Percentiles rank a stretch among this genome's conserved stretches.
Conservation (phyloP, 2,113 vertebrate genomes). For the Pardalotus punctatus region DNA sequence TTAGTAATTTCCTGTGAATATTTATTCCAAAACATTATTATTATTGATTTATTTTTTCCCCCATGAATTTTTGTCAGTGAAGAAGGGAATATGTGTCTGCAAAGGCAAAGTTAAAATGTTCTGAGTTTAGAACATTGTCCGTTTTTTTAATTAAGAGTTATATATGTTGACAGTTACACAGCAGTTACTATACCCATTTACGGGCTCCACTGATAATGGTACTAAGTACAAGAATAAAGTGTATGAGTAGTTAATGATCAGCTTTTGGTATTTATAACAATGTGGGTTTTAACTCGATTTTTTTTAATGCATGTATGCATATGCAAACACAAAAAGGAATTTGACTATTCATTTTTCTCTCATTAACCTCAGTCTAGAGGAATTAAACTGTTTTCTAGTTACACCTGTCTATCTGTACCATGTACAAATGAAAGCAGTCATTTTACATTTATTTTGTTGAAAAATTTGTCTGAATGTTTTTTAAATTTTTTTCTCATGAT, state of each 20-base stretch:
- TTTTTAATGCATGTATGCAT: not conserved
- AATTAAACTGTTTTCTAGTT: constrained; percentile 16
- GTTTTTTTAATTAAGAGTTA: not conserved
- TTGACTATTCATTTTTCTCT: not conserved
- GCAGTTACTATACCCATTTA: not conserved
- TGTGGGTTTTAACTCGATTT: not conserved
- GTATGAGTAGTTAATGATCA: not conserved
- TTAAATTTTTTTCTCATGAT: not conserved
- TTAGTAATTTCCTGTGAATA: not conserved
- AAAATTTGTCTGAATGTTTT: constrained; percentile 7
- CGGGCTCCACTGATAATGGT: not conserved
- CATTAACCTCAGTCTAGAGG: not conserved
- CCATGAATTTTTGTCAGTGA: not conserved
- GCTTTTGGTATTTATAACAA: constrained; percentile 40
- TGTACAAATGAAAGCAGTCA: constrained; percentile 50
- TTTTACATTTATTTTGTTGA: not conserved
- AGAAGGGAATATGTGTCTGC: not conserved
- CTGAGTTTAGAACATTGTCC: not conserved
- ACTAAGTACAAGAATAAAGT: constrained; percentile 36
- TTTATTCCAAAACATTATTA: constrained; percentile 1
- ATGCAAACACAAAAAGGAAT: not conserved
- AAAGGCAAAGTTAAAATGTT: not conserved
- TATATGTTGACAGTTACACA: not conserved
- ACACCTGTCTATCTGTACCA: constrained; percentile 33
- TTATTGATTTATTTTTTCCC: not conserved